These are phyloP conservation scores for Epinephelus awoara DNA, from an alignment of 2,797 vertebrate species.

Conservation along the genomic window DNA sequence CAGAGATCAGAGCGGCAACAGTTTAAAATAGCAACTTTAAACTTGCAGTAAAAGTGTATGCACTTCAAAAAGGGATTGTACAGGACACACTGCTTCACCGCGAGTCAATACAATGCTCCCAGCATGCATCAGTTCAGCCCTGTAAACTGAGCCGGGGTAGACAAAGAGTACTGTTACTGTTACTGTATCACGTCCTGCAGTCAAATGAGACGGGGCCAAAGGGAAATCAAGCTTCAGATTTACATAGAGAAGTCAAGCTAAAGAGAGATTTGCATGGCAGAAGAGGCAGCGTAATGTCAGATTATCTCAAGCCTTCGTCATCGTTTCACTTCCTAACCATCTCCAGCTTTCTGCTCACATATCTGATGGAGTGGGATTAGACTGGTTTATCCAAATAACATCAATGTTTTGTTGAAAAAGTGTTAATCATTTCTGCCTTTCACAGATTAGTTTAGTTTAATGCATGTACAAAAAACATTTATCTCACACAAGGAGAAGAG, in stretches of 20 bases:
- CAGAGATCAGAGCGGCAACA: neutral
- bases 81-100: neutral
- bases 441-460: neutral
- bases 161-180: slow-evolving; percentile 46
- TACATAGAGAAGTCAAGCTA: slow-evolving; percentile 47
- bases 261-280: slow-evolving; percentile 56
- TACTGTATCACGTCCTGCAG: slow-evolving; percentile 55
- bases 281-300: neutral
- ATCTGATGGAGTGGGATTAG: neutral
- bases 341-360: neutral
- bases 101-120: neutral
- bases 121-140: slow-evolving; percentile 29
- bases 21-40: neutral
- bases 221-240: slow-evolving; percentile 52
- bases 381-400: neutral
- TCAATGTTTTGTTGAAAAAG: neutral
- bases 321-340: rapidly evolving
- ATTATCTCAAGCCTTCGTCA: neutral
- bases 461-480: neutral
- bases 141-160: slow-evolving; percentile 29
- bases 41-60: neutral
- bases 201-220: slow-evolving; percentile 62
- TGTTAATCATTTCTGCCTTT: neutral
- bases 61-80: neutral
- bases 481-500: neutral